Base-by-base conservation (phyloP, 2,113 vertebrate genomes). In the Naja naja region DNA sequence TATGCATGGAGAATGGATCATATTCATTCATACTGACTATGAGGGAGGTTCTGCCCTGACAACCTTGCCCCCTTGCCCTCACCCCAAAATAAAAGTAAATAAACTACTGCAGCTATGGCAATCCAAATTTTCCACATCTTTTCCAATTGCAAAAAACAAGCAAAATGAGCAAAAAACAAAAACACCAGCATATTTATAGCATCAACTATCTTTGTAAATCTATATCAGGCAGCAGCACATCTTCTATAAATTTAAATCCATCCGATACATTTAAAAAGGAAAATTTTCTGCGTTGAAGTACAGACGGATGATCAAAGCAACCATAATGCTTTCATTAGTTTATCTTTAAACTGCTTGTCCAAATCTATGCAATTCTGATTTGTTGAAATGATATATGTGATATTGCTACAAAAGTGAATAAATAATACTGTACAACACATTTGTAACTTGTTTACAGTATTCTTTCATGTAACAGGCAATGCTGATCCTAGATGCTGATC, bases 31-130 rank as follows among this genome's bases (percentile, higher is more conserved):
- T 89, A 34, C 16, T 89, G 74, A 81, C 74, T 43, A 22, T 81
- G 74, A 81, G 81, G 91, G 85, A 96, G 95, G 94, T 97, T 97
- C 97, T 98, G 97, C 95, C 97, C 98, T 93, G 94, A n/a, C 1
- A 2, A 60, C 45, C 5, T 45, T 47, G 5, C 2, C n/a, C 10
- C 5, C 10, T 45, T 60, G 85, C 20, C 49, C 74, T 81, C 39
- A 81, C 7, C 34, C 34, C 34, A 43, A n/a, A 64, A 22, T 54
- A n/a, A 47, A 85, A 52, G 58, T 22, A 52, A 27, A 3, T 85
- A 39, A 60, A 92, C 27, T n/a, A 43, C 18, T 81, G 34, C 3
- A 91, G 4, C 12, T 22, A 34, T 25, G 3, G 10, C 43, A 64
- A 91, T 7, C 6, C 12, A 91, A 52, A 91, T 54, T 30, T 91